Evolutionary conservation across 2,888 invertebrate genomes (phyloP).

Genomic region (Malthinus seriepunctatus): DNA sequence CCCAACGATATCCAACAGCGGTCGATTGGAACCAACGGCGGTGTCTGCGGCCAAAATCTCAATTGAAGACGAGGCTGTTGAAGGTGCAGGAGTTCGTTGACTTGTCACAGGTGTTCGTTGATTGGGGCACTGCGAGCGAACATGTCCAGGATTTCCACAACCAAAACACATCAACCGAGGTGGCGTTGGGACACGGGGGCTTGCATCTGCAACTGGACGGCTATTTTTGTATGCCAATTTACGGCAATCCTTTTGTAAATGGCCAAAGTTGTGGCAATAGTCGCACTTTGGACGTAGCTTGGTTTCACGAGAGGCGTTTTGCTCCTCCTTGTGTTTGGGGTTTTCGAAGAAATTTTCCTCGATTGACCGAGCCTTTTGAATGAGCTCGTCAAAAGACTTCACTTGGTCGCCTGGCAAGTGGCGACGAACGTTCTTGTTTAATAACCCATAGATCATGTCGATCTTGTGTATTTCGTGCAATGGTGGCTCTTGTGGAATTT

Average conservation of each 20-base stretch:
- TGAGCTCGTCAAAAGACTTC: too few species aligned
- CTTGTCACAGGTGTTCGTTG: too few species aligned
- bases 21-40: neutral
- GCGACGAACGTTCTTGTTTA: neutral
- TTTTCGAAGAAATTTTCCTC: too few species aligned
- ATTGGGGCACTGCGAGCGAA: slow-evolving; percentile 9
- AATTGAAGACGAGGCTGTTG: neutral
- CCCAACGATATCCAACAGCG: slow-evolving; percentile 5
- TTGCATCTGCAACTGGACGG: neutral
- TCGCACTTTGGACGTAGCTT: neutral
- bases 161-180: slow-evolving; percentile 5
- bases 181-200: neutral
- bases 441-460: slow-evolving; percentile 8
- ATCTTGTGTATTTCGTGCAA: neutral
- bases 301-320: too few species aligned
- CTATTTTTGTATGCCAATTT: neutral
- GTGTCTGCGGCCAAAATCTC: slow-evolving; percentile 3
- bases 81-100: too few species aligned
- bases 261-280: slow-evolving; percentile 15
- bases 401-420: neutral
- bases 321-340: too few species aligned
- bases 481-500: neutral
- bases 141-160: slow-evolving; percentile 9
- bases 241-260: slow-evolving; percentile 1
- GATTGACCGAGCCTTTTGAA: too few species aligned